Evolutionary conservation across 2,113 vertebrate genomes (phyloP).

Genomic region (Rhabdomys dilectus): DNA sequence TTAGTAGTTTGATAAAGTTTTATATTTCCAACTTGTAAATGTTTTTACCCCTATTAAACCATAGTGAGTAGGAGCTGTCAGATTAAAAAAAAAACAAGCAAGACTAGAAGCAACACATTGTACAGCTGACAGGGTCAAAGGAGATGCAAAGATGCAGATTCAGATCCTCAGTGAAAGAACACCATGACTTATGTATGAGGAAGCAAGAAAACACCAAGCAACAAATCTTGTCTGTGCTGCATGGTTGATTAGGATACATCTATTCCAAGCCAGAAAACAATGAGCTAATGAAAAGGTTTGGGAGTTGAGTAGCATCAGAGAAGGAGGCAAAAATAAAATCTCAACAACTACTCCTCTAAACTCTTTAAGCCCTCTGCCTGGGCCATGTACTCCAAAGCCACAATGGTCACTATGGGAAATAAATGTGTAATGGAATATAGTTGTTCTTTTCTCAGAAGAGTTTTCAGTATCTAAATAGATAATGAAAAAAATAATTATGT

Average conservation of each 20-base stretch:
- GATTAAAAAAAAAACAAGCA: background rate
- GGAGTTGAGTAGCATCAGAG: background rate
- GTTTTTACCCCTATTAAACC: background rate
- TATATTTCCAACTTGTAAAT: background rate
- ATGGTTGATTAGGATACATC: background rate
- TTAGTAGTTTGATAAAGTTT: background rate
- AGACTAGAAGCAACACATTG: background rate
- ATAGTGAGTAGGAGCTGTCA: background rate
- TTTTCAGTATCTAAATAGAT: conserved; percentile 22
- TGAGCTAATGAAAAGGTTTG: background rate
- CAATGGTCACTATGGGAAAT: background rate
- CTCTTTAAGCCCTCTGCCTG: background rate
- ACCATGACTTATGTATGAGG: background rate
- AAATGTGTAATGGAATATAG: background rate
- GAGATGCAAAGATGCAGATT: background rate
- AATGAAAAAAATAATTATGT: background rate
- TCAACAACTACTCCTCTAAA: background rate
- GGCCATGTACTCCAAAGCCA: background rate
- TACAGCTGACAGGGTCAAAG: background rate
- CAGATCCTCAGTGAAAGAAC: background rate
- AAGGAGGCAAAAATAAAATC: conserved; percentile 8
- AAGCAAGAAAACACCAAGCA: background rate
- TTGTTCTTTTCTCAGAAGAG: background rate
- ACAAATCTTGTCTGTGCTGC: background rate
- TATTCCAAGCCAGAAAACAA: conserved; percentile 6